Evolutionary conservation across 2,797 vertebrate genomes (phyloP).

Genomic region (Lycodopsis pacificus): DNA sequence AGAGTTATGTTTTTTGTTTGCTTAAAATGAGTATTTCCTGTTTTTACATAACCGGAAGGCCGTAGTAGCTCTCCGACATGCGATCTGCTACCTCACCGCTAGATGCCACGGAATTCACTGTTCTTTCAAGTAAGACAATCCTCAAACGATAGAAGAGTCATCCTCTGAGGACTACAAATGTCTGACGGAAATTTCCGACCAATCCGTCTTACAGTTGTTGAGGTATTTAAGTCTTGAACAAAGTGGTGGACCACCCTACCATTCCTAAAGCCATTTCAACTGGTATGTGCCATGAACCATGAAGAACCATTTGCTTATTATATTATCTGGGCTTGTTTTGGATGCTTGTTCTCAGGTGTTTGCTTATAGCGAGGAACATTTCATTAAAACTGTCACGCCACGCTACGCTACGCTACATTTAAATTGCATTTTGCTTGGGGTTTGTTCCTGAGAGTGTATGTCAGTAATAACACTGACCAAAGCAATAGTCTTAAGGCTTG

Average conservation of each 20-base stretch:
- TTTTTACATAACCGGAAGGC: neutral
- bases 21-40: neutral
- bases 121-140: neutral
- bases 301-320: neutral
- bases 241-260: neutral
- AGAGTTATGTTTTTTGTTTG: neutral
- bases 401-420: slow-evolving; percentile 22
- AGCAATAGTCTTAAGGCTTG: slow-evolving; percentile 28
- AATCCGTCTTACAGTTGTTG: neutral
- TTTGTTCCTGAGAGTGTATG: slow-evolving; percentile 16
- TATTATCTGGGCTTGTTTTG: slow-evolving; percentile 25
- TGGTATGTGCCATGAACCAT: neutral
- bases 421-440: slow-evolving; percentile 37
- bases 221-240: slow-evolving; percentile 11
- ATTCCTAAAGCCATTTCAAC: neutral
- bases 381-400: slow-evolving; percentile 49
- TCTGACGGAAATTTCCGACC: neutral
- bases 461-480: slow-evolving; percentile 41
- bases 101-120: neutral
- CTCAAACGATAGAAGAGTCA: neutral
- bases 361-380: slow-evolving; percentile 31
- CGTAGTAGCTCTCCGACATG: neutral
- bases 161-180: neutral
- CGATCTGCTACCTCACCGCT: neutral
- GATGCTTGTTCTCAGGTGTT: slow-evolving; percentile 33